Conservation (phyloP, 1,140 invertebrate genomes). For the Gryllus bimaculatus region DNA sequence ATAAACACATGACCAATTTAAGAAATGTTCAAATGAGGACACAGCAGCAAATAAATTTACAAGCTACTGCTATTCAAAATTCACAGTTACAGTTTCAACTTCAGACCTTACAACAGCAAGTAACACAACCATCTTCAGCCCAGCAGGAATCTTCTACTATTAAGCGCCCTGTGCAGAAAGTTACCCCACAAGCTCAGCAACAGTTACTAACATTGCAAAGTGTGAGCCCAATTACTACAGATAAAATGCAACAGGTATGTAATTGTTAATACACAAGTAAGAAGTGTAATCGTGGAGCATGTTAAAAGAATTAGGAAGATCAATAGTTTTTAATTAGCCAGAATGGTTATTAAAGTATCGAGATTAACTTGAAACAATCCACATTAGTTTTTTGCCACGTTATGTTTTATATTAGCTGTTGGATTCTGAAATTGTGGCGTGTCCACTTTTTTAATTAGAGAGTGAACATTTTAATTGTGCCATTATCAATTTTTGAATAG, state of each 20-base stretch:
- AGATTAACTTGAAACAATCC: not conserved
- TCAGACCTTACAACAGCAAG: not conserved
- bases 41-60: slow-evolving; percentile 11
- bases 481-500: no score
- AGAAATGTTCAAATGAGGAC: not conserved
- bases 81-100: slow-evolving; percentile 6
- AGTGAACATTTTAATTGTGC: no score
- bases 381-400: not conserved
- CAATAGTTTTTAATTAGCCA: not conserved
- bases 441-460: not conserved
- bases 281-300: not conserved
- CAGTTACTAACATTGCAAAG: slow-evolving; percentile 30
- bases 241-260: slow-evolving; percentile 29
- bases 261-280: not conserved
- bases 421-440: not conserved
- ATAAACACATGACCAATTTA: not conserved
- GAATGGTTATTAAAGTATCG: not conserved
- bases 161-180: not conserved
- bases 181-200: slow-evolving; percentile 22
- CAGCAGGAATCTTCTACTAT: not conserved
- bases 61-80: slow-evolving; percentile 9
- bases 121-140: not conserved
- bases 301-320: not conserved
- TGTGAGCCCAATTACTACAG: slow-evolving; percentile 28
- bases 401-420: not conserved